A percentile compares a stretch with the other conserved stretches of the same genome.
Evolutionary conservation across 2,888 invertebrate genomes (phyloP).

Genomic region (Apamea anceps): DNA sequence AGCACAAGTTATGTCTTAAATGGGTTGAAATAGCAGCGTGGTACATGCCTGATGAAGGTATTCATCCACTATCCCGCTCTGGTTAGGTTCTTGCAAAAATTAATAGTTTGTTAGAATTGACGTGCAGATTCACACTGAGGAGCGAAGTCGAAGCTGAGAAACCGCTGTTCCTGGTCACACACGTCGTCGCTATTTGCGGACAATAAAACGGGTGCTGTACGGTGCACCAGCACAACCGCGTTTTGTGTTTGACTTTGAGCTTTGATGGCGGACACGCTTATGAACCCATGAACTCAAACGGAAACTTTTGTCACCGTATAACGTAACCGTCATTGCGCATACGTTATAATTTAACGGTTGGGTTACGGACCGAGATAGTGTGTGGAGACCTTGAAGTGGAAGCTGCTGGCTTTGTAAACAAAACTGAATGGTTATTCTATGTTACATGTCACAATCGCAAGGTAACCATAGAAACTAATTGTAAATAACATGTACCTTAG

Average conservation of each 20-base stretch:
- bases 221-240: background rate
- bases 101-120: background rate
- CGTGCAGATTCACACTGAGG: background rate
- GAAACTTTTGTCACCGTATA: background rate
- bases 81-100: background rate
- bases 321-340: background rate
- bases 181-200: background rate
- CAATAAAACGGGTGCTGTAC: background rate
- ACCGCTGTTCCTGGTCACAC: background rate
- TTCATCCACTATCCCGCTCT: background rate
- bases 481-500: slow-evolving; percentile 45
- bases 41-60: background rate
- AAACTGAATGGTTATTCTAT: background rate
- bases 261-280: background rate
- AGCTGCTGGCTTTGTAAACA: slow-evolving; percentile 13
- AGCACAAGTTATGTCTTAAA: background rate
- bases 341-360: background rate
- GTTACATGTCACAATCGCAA: background rate
- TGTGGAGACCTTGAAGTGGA: background rate
- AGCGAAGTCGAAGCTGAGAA: background rate
- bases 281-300: background rate
- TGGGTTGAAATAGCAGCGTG: background rate
- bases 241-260: background rate
- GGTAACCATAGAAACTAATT: slow-evolving; percentile 57
- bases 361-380: background rate